A percentile compares a stretch with the other conserved stretches of the same genome.
These are phyloP conservation scores for Hemicordylus capensis DNA, from an alignment of 2,113 vertebrate genomes.

Conservation along the genomic window DNA sequence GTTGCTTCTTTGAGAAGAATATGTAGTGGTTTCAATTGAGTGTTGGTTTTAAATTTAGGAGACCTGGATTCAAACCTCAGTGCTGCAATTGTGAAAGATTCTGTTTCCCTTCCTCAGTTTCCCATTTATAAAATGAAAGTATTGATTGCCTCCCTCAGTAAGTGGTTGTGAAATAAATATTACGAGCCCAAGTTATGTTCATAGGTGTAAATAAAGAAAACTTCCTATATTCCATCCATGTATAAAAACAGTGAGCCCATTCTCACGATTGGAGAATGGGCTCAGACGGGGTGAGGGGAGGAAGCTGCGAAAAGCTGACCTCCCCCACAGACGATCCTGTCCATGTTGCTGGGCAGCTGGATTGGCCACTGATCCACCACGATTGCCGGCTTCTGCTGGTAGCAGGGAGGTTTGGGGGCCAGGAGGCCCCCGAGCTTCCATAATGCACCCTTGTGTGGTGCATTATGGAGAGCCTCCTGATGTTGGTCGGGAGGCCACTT, in stretches of 20 bases:
- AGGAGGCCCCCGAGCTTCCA: too few species aligned
- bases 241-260: background rate
- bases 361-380: too few species aligned
- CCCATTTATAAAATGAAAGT: background rate
- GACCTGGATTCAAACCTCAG: background rate
- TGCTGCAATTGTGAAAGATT: accelerated
- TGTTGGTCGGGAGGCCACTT: too few species aligned
- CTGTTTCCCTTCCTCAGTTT: background rate
- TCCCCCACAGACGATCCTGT: too few species aligned
- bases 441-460: too few species aligned
- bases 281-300: too few species aligned
- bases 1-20: background rate
- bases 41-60: background rate
- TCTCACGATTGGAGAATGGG: too few species aligned
- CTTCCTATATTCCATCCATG: background rate
- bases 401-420: too few species aligned
- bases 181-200: background rate
- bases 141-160: background rate
- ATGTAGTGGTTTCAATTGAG: background rate
- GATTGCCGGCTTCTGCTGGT: too few species aligned
- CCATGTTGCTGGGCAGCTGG: too few species aligned
- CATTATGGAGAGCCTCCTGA: too few species aligned
- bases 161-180: background rate
- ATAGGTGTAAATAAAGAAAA: background rate
- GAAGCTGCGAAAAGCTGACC: too few species aligned